Base-by-base conservation (phyloP, 64 coral and sea anemone species). In the Montipora cactus region DNA sequence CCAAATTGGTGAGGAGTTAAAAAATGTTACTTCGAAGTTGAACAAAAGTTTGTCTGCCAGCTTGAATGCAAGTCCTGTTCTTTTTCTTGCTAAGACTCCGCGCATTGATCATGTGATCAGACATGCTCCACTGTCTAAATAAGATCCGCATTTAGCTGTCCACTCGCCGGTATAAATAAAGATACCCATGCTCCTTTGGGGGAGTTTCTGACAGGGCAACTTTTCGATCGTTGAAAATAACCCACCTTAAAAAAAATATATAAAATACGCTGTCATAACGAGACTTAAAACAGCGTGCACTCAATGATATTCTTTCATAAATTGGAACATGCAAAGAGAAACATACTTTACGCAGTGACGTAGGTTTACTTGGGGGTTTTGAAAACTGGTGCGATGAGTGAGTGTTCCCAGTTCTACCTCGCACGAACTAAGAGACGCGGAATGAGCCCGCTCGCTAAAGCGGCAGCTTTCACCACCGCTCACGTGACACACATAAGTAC, bases 221-320 rank as follows among this genome's bases (percentile, higher is more conserved):
- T 91, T 98, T 98, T 20, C 97, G 90, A 81, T 98, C 97, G 74
- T 98, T 98, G 92, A 87, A 98, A 11, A 98, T 98, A 8, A 98
- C 94, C 94, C 97, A 98, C 78, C 97, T 98, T 55, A 71, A 49
- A 73, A 21, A 57, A 57, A 57, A 57, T 57, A 57, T 57, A 11
- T 57, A 57, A 57, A 11, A 6, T 57, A 57, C 6, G 53, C 6
- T 11, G 53, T 57, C 37, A 37, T 37, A 37, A 37, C 37, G 37
- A 37, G 37, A 37, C 37, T 37, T 37, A 37, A 37, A 2, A 37
- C 37, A 37, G 37, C 37, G 37, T 37, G 37, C 37, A 37, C 37
- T 37, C 37, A 37, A 37, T 37, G 37, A 37, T 10, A 55, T 14
- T 14, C 11, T 11, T 15, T 4, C 61, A 64, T 64, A 64, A 64